Conservation (phyloP, 2,113 vertebrate species). For the Elgaria multicarinata region DNA sequence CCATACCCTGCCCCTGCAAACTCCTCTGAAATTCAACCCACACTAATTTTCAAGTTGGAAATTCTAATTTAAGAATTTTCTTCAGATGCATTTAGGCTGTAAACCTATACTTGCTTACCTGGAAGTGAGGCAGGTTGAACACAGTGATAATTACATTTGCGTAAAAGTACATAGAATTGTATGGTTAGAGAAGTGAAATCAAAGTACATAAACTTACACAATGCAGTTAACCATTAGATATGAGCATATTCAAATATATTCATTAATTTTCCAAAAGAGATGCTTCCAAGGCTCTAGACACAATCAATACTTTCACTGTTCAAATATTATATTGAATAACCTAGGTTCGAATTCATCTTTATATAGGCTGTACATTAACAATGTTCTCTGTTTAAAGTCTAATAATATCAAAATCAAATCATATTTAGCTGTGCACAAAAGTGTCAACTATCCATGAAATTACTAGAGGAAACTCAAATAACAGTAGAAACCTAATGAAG, state of each 20-base stretch:
- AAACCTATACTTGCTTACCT: not conserved
- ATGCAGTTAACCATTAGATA: not conserved
- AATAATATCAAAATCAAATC: constrained; percentile 28
- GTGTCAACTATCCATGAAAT: constrained; percentile 34
- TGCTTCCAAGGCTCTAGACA: not conserved
- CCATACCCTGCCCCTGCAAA: too few relatives aligned
- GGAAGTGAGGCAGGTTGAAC: not conserved
- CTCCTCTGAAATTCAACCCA: too few relatives aligned
- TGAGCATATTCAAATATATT: not conserved
- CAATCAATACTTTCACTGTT: constrained; percentile 2
- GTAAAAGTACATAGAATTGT: not conserved
- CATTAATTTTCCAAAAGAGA: not conserved
- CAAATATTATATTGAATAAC: not conserved
- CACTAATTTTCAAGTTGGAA: too few relatives aligned
- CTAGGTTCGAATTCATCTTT: not conserved
- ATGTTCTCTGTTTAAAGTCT: not conserved
- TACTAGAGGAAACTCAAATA: constrained; percentile 11
- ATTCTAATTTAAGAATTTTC: too few relatives aligned
- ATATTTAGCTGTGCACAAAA: constrained; percentile 11
- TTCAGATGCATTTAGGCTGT: constrained; percentile 12
- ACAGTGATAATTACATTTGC: not conserved
- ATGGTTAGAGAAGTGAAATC: constrained; percentile 21
- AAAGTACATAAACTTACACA: constrained; percentile 32
- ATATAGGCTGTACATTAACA: not conserved
- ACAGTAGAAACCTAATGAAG: not conserved